phyloP scores from a whole-genome alignment of 2,113 vertebrate species.

The Oryzias javanicus region DNA sequence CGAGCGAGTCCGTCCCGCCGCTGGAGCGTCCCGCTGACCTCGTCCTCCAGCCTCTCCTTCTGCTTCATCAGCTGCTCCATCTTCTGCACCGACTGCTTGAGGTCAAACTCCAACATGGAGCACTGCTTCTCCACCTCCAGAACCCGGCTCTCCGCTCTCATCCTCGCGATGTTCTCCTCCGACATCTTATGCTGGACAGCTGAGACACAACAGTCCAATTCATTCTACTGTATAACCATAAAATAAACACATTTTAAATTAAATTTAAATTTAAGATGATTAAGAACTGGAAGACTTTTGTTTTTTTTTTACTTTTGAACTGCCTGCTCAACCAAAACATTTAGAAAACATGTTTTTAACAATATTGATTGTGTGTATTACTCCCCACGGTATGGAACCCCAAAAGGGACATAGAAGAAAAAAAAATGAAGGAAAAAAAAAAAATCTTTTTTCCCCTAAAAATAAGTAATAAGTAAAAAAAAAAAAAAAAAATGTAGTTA shows the following conservation, averaged over 20 bases:
- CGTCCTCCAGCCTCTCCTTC: conserved; percentile 94
- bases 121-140: conserved; percentile 97
- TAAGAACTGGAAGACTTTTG: no score
- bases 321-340: no score
- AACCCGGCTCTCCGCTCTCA: conserved; percentile 89
- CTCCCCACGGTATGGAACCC: no score
- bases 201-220: conserved; percentile 43
- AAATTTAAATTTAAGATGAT: background rate
- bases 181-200: conserved; percentile 95
- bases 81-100: conserved; percentile 96
- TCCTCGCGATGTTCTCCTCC: conserved; percentile 88
- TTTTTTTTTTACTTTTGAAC: no score
- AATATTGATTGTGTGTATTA: no score
- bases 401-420: no score
- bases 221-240: background rate
- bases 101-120: conserved; percentile 97
- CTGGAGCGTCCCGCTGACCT: conserved; percentile 71
- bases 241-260: background rate
- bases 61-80: conserved; percentile 93
- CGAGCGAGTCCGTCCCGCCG: no score
- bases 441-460: no score
- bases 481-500: no score
- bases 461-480: no score
- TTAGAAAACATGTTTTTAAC: no score
- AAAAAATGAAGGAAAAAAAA: no score